Percentiles rank a stretch among this genome's conserved stretches.
phyloP scores from a whole-genome alignment of 2,113 vertebrate genomes.

The Sinocyclocheilus maitianheensis region DNA sequence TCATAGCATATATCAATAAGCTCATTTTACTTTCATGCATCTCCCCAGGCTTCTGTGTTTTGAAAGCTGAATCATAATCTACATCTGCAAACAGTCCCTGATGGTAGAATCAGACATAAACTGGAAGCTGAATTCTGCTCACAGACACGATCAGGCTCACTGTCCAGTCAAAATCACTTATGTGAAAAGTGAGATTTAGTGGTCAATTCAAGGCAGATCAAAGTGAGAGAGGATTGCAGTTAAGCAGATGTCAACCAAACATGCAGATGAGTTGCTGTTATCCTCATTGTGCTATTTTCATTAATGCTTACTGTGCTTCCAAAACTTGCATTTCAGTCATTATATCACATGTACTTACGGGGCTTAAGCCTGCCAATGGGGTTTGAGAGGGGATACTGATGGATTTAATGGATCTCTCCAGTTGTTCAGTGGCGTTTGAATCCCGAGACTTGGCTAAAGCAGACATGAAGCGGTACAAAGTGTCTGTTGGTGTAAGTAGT shows the following conservation, averaged over 20 bases:
- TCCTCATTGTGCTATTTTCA: constrained; percentile 14
- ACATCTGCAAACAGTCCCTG: background rate
- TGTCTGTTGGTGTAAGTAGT: constrained; percentile 38
- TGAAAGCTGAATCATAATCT: constrained; percentile 21
- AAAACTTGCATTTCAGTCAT: constrained; percentile 30
- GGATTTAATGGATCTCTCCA: constrained; percentile 32
- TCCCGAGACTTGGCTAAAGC: constrained; percentile 19
- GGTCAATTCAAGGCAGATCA: background rate
- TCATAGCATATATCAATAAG: constrained; percentile 2
- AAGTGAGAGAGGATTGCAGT: background rate
- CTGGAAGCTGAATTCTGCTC: background rate
- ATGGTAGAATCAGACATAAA: background rate
- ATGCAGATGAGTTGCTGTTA: background rate
- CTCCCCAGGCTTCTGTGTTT: background rate
- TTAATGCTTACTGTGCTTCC: constrained; percentile 5
- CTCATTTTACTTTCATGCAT: constrained; percentile 25
- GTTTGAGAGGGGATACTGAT: constrained; percentile 28
- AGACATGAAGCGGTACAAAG: constrained; percentile 21
- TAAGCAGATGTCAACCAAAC: constrained; percentile 19
- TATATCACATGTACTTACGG: constrained; percentile 39
- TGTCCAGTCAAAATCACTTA: background rate
- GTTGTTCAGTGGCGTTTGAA: constrained; percentile 10
- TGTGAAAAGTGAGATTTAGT: background rate
- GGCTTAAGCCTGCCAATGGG: constrained; percentile 24
- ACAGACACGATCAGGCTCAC: background rate